Evolutionary conservation across 2,113 vertebrate species (phyloP), one percentile per base, ranked within the genome.

Genomic region (Asarcornis scutulata): DNA sequence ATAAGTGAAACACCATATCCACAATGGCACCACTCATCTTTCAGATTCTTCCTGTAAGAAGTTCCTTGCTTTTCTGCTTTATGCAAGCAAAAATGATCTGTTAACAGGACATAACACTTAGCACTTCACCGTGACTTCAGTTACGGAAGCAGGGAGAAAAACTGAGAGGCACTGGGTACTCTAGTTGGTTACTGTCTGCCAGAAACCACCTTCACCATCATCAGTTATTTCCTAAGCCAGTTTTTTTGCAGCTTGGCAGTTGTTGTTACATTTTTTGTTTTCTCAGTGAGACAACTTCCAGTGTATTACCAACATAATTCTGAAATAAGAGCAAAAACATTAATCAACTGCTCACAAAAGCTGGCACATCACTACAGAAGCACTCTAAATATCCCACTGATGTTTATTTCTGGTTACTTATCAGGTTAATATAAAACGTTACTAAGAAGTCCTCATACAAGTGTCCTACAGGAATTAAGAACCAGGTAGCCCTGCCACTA

Each of bases 291-390:
- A 88, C 2, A 89, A 50, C 16, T 88, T 93, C 26, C 58, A 86
- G 31, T 14, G 69, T 80, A 44, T 82, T 56, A 94, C 27, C 14
- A 63, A 58, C 4, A 34, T 31, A 72, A 86, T 64, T 67, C 69
- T 69, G 77, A 93, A 94, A 62, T 78, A 87, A 93, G 18, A 72
- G 69, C 34, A 91, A 90, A 94, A 46, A 26, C 17, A 44, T 92
- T 63, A 58, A 86, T 62, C n/a, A 89, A 62, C 34, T 76, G 58
- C 75, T 76, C 67, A 15, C 52, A 82, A 72, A 88, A 81, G 56
- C n/a, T 46, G 60, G 29, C 42, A 69, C n/a, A 79, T 44, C 22
- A 4, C n/a, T 22, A 58, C 44, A 69, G 58, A 60, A 90, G 20
- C n/a, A 78, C 31, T 48, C n/a, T 53, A 52, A 86, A 34, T 72